Percentiles rank a stretch among this genome's conserved stretches.
Evolutionary conservation across 2,888 invertebrate genomes (phyloP).

Genomic region (Adela reaumurella): DNA sequence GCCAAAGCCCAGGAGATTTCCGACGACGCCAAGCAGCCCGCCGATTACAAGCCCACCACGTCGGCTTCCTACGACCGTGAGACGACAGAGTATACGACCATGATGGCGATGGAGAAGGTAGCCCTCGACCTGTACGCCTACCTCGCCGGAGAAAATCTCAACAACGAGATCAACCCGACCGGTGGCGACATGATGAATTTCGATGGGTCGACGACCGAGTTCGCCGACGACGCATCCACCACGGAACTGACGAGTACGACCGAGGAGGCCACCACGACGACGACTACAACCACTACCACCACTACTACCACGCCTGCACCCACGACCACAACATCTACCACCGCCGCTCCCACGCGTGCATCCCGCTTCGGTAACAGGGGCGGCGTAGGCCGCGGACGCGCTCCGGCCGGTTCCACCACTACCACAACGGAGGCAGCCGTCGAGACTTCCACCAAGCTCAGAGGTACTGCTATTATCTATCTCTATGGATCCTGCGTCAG

Average conservation of each 20-base stretch:
- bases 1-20: slow-evolving; percentile 36
- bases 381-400: slow-evolving; percentile 36
- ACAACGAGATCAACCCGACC: slow-evolving; percentile 51
- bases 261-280: slow-evolving; percentile 49
- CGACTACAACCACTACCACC: slow-evolving; percentile 54
- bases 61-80: slow-evolving; percentile 31
- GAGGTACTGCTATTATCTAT: too few relatives aligned
- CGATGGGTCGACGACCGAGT: slow-evolving; percentile 36
- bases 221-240: slow-evolving; percentile 38
- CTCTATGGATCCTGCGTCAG: too few relatives aligned
- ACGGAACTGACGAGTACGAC: slow-evolving; percentile 44
- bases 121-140: slow-evolving; percentile 81
- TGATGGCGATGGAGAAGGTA: slow-evolving; percentile 75
- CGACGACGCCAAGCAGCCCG: slow-evolving; percentile 40
- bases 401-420: slow-evolving; percentile 41
- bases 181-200: slow-evolving; percentile 25
- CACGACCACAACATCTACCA: slow-evolving; percentile 38
- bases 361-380: slow-evolving; percentile 41
- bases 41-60: slow-evolving; percentile 39
- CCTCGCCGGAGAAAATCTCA: slow-evolving; percentile 61
- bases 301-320: slow-evolving; percentile 56
- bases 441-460: slow-evolving; percentile 42
- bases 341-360: slow-evolving; percentile 42
- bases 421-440: slow-evolving; percentile 38
- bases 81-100: slow-evolving; percentile 61